Base-by-base conservation (phyloP, 2,888 invertebrate genomes). In the Athetis lepigone region DNA sequence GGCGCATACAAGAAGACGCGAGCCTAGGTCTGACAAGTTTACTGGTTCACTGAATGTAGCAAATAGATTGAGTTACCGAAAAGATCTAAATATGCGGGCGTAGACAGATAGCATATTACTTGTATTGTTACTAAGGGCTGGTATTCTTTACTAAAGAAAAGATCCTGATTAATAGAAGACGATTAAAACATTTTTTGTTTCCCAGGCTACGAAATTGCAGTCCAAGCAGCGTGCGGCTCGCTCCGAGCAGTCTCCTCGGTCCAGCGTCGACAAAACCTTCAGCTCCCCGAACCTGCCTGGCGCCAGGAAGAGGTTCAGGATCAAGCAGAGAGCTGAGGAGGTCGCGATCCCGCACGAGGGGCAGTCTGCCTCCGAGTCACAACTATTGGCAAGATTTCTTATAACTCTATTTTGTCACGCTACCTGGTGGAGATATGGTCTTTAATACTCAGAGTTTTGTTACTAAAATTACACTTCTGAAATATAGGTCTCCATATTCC, bases 331-430 rank as follows among this genome's bases (percentile, higher is more conserved):
- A 40, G 37, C 40, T 19, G 75, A 77, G 18, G 72, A 74, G 0
- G 13, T 25, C 23, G 65, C 29, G 1, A 84, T 73, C 64, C 67
- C 70, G 25, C 74, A 81, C 5, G 87, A 88, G 18, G 81, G 79
- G 9, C 57, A 78, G 42, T 88, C 86, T 0, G 81, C 84, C 43
- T 91, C 91, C 0, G 89, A 89, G 64, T 78, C 85, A n/a, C 83
- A 86, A 62, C 77, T 91, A 65, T 76, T 89, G 81, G 89, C 88
- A 51, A 79, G 77, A 75, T 33, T 0, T 7, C 7, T 33, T 33
- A 4, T 0, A 39, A 1, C 16, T 19, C 4, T n/a, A n/a, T n/a
- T n/a, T n/a, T n/a, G n/a, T n/a, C n/a, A n/a, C n/a, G n/a, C n/a
- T n/a, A n/a, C n/a, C n/a, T n/a, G n/a, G n/a, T n/a, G n/a, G n/a